Evolutionary conservation across 2,888 invertebrate genomes (phyloP).

Genomic region (Dorcus hopei): DNA sequence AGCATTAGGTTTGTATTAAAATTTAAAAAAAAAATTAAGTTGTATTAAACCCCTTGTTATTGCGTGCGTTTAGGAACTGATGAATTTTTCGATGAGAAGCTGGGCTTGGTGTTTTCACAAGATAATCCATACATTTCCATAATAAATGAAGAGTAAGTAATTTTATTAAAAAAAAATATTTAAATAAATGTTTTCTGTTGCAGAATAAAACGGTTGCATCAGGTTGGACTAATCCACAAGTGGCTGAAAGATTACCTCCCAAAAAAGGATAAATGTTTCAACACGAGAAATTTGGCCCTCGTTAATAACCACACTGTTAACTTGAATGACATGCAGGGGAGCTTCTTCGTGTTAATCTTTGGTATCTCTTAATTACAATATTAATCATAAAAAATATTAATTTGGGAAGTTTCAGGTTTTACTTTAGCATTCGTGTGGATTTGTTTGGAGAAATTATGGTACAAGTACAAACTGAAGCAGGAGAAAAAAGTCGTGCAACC

Average conservation of each 20-base stretch:
- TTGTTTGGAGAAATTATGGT: conserved; percentile 50
- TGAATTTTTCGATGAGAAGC: conserved; percentile 75
- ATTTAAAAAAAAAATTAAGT: neutral
- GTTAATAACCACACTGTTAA: conserved; percentile 87
- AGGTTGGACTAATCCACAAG: conserved; percentile 78
- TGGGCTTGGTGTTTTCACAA: conserved; percentile 71
- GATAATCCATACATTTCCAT: conserved; percentile 74
- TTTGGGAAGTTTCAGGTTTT: conserved; percentile 48
- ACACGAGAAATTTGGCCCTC: conserved; percentile 59
- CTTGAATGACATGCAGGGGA: conserved; percentile 89
- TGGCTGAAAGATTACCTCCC: conserved; percentile 80
- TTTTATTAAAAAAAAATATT: conserved; percentile 1
- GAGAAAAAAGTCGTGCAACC: conserved; percentile 53
- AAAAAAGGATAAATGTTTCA: conserved; percentile 76
- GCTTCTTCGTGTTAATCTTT: conserved; percentile 78
- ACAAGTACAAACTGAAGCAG: conserved; percentile 44
- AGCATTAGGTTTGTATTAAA: conserved; percentile 57
- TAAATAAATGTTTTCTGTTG: conserved; percentile 18
- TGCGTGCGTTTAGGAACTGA: conserved; percentile 58
- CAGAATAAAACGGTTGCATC: conserved; percentile 76
- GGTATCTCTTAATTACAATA: conserved; percentile 57
- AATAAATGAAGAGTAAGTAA: conserved; percentile 74
- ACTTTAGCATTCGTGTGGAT: conserved; percentile 49
- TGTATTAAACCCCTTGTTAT: neutral
- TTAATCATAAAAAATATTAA: neutral